phyloP scores from a whole-genome alignment of 30 jellyfish, hydroid and myxozoan genomes.

The Aurelia aurita region DNA sequence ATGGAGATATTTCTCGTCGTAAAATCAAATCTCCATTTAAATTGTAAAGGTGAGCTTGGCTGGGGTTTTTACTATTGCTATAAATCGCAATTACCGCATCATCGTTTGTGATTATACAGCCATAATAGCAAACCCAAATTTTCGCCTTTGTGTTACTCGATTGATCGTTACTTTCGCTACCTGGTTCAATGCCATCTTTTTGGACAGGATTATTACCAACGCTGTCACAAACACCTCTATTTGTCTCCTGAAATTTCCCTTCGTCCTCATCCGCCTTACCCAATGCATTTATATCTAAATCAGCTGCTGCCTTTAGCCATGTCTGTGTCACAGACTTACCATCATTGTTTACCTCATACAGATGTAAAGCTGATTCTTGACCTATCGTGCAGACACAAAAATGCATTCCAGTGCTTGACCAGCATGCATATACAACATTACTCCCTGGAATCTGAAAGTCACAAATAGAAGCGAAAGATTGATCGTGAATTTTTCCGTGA shows the following conservation, averaged over 20 bases:
- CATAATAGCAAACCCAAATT: conserved; percentile 46
- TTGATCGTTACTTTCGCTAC: neutral
- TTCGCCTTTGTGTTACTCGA: neutral
- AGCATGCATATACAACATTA: conserved; percentile 83
- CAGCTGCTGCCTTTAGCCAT: conserved; percentile 12
- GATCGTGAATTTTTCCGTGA: conserved; percentile 52
- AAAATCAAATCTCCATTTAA: conserved; percentile 47
- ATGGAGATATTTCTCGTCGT: conserved; percentile 54
- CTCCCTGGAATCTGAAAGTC: conserved; percentile 64
- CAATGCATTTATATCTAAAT: neutral
- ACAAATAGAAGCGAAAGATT: conserved; percentile 7
- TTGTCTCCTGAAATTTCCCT: neutral
- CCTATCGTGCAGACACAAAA: conserved; percentile 87
- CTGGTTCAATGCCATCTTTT: neutral
- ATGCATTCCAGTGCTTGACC: conserved; percentile 71
- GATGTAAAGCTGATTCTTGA: conserved; percentile 48
- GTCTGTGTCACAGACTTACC: conserved; percentile 24
- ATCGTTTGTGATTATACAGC: conserved; percentile 49
- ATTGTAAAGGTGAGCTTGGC: conserved; percentile 55
- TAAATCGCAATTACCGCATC: conserved; percentile 51
- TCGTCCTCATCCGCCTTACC: neutral
- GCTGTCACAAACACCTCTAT: neutral
- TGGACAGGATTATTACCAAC: neutral
- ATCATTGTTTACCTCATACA: conserved; percentile 45
- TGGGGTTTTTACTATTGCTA: conserved; percentile 15